Conservation (phyloP, 2,113 vertebrate genomes). For the Eolophus roseicapilla region DNA sequence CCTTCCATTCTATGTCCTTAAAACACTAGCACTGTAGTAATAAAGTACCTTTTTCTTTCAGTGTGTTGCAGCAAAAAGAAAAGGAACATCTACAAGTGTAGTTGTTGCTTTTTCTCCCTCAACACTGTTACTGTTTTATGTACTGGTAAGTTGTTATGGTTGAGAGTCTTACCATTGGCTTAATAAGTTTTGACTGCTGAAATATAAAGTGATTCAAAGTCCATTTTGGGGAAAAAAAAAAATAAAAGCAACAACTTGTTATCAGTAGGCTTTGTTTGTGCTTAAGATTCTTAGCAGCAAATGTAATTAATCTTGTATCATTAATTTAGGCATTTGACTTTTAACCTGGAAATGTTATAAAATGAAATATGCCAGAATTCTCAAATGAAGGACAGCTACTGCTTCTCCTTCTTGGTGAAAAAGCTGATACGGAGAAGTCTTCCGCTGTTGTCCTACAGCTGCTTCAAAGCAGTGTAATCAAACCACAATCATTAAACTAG, state of each 20-base stretch:
- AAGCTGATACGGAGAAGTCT: background rate
- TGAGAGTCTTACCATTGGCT: background rate
- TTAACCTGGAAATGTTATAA: background rate
- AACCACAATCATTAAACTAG: background rate
- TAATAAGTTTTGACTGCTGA: background rate
- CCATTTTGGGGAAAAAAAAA: background rate
- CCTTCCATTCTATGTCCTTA: background rate
- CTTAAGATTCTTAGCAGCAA: background rate
- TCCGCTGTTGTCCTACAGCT: background rate
- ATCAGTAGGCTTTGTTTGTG: background rate
- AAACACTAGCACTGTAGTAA: background rate
- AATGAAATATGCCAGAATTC: background rate
- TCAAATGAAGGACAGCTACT: background rate
- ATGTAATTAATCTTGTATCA: background rate
- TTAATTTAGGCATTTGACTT: background rate
- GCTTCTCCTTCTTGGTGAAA: background rate
- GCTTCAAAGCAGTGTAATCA: background rate
- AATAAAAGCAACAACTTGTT: background rate
- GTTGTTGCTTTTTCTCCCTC: conserved; percentile 69
- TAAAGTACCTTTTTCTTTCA: conserved; percentile 35
- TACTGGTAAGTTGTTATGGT: conserved; percentile 73
- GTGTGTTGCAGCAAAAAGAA: conserved; percentile 81
- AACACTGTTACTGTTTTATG: conserved; percentile 77
- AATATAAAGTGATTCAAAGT: background rate
- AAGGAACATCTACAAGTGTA: conserved; percentile 81